These are phyloP conservation scores for Pomacea maculata DNA, from an alignment of 1,140 invertebrate genomes.

Conservation along the genomic window DNA sequence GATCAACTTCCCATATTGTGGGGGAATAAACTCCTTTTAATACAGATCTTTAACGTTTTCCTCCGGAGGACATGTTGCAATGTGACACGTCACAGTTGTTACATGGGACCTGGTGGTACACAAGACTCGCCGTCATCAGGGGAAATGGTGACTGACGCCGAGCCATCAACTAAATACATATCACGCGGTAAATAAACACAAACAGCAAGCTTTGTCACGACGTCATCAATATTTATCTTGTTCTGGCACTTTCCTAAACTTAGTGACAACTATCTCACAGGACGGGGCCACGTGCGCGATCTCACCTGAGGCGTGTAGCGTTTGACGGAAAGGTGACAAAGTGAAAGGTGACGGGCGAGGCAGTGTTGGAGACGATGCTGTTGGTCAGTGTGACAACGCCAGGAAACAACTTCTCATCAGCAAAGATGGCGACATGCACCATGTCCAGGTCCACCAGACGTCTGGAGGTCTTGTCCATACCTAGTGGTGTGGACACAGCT, in stretches of 20 bases:
- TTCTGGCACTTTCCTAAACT: neutral
- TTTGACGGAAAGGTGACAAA: slow-evolving; percentile 9
- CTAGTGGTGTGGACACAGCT: too few relatives aligned
- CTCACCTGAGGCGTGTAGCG: slow-evolving; percentile 10
- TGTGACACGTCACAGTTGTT: too few relatives aligned
- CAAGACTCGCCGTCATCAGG: too few relatives aligned
- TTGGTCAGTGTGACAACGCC: slow-evolving; percentile 7
- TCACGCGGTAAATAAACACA: neutral
- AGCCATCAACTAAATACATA: neutral
- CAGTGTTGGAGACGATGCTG: slow-evolving; percentile 14
- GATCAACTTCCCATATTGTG: neutral
- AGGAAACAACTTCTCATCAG: slow-evolving; percentile 3
- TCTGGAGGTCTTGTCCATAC: neutral
- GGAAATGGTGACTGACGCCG: too few relatives aligned
- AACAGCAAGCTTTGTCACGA: neutral
- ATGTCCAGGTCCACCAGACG: slow-evolving; percentile 8
- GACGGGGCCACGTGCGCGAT: neutral
- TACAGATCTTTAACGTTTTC: neutral
- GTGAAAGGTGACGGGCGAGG: slow-evolving; percentile 1
- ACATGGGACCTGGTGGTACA: too few relatives aligned
- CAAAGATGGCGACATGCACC: slow-evolving; percentile 9
- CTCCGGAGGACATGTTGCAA: too few relatives aligned
- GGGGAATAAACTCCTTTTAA: neutral
- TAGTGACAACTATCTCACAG: neutral
- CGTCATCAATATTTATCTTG: neutral